phyloP scores from a whole-genome alignment of 2,113 vertebrate species.

The Crypturellus undulatus region DNA sequence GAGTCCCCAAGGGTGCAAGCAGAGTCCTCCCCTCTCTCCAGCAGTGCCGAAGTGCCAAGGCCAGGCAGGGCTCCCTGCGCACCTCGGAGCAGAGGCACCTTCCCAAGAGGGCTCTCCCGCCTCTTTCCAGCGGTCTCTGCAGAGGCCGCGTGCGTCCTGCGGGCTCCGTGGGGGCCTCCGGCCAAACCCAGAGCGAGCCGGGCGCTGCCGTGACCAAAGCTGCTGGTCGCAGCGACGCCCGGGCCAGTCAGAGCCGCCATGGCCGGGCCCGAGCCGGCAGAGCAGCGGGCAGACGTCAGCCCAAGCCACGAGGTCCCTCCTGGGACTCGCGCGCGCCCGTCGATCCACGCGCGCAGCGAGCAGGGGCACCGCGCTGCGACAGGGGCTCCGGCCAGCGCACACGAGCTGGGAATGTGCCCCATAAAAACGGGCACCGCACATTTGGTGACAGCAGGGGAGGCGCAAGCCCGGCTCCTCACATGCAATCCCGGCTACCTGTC shows the following conservation, averaged over 20 bases:
- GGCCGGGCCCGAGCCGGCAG: background rate
- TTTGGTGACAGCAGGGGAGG: conserved; percentile 35
- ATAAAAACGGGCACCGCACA: conserved; percentile 15
- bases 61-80: background rate
- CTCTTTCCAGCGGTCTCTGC: background rate
- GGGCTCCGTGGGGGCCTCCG: too few species aligned
- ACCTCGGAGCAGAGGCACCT: background rate
- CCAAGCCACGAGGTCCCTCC: background rate
- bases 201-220: too few species aligned
- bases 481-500: background rate
- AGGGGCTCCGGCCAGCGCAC: background rate
- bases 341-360: background rate
- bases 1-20: background rate
- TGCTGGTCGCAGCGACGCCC: background rate
- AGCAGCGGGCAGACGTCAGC: background rate
- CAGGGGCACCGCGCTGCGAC: background rate
- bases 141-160: background rate
- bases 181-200: too few species aligned
- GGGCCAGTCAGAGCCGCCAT: background rate
- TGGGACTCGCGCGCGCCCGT: background rate
- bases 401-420: background rate
- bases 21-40: background rate
- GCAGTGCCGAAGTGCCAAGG: rapidly evolving
- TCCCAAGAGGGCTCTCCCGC: background rate
- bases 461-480: background rate